These are phyloP conservation scores for Arion vulgaris DNA, from an alignment of 1,140 invertebrate species.

Conservation along the genomic window DNA sequence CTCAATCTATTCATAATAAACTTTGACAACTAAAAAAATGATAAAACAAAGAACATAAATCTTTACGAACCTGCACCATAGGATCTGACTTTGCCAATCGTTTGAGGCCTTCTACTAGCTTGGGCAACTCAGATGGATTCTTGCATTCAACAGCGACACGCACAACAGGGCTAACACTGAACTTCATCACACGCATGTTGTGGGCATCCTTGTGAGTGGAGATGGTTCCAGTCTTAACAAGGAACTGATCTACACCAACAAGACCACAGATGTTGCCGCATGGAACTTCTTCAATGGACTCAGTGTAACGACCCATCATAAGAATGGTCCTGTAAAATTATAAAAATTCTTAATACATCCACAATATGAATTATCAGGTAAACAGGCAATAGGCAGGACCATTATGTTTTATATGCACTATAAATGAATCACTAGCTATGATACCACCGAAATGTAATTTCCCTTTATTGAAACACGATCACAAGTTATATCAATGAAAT, in stretches of 20 bases:
- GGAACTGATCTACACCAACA: constrained; percentile 99
- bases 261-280: constrained; percentile 99
- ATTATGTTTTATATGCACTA: no score
- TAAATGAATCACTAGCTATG: no score
- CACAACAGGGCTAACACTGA: constrained; percentile 99
- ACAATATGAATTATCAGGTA: no score
- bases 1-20: background rate
- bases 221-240: constrained; percentile 99
- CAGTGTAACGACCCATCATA: constrained; percentile 99
- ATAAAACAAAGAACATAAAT: no score
- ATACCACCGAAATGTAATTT: no score
- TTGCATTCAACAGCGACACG: constrained; percentile 99
- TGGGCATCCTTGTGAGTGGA: constrained; percentile 99
- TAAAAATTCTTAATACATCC: background rate
- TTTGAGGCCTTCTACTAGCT: constrained; percentile 97
- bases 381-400: no score
- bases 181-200: constrained; percentile 92
- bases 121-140: constrained; percentile 98
- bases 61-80: constrained; percentile 90
- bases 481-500: no score
- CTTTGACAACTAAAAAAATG: no score
- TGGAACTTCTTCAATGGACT: constrained; percentile 99
- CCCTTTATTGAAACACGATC: no score
- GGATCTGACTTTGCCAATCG: constrained; percentile 99
- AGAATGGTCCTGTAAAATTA: constrained; percentile 94